These are phyloP conservation scores for Allygus modestus DNA, from an alignment of 2,888 invertebrate species.

Conservation along the genomic window DNA sequence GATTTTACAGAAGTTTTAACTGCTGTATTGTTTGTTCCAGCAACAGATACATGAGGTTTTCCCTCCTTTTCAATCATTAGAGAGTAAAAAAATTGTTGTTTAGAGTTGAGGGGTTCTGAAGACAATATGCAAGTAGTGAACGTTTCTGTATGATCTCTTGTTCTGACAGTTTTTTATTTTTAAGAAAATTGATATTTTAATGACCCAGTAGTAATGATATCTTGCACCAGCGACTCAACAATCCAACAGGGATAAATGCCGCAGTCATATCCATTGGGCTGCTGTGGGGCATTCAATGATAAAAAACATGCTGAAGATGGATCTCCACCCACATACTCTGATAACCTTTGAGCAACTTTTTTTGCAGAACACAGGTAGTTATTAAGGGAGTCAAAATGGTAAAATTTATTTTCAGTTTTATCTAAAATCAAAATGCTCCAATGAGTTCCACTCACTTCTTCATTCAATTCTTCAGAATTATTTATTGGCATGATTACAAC, in stretches of 20 bases:
- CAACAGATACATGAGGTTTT: too few relatives aligned
- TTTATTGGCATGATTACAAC: slow-evolving; percentile 3
- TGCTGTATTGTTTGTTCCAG: too few relatives aligned
- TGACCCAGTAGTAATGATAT: background rate
- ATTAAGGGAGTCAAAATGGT: slow-evolving; percentile 7
- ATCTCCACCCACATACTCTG: background rate
- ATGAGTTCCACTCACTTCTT: background rate
- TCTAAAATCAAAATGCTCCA: slow-evolving; percentile 10
- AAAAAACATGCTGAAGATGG: background rate
- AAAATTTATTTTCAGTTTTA: background rate
- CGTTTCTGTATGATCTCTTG: background rate
- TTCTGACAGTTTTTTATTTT: background rate
- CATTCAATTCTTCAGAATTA: background rate
- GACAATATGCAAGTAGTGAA: background rate
- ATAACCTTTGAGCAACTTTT: background rate
- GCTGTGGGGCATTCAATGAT: background rate
- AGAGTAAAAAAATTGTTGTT: background rate
- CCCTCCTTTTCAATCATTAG: background rate
- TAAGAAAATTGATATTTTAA: background rate
- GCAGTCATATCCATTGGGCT: background rate
- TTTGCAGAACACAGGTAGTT: background rate
- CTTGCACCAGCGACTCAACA: background rate
- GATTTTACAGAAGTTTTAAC: too few relatives aligned
- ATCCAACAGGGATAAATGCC: background rate
- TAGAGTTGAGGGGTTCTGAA: background rate